Evolutionary conservation across 2,797 vertebrate species (phyloP).

Genomic region (Tangara arthus): DNA sequence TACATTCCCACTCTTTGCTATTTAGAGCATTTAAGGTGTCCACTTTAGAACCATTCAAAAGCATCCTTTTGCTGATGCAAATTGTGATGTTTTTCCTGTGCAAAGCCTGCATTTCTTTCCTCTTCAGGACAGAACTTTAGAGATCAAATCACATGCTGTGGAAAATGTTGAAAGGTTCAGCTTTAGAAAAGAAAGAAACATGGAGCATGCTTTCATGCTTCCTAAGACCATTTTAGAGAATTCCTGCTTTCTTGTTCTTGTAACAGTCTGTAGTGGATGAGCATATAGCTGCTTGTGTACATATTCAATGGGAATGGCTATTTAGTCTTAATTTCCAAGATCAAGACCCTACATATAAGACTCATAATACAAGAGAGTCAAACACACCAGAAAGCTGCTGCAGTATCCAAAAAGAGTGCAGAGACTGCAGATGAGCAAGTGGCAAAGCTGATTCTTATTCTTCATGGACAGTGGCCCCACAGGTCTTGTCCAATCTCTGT

Average conservation of each 20-base stretch:
- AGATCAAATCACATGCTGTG: accelerated
- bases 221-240: not conserved
- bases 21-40: not conserved
- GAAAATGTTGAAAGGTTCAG: not conserved
- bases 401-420: accelerated
- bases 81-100: not conserved
- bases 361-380: not conserved
- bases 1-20: not conserved
- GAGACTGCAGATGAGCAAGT: not conserved
- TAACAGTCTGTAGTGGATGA: not conserved
- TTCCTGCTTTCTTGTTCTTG: not conserved
- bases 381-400: not conserved
- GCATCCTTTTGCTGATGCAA: not conserved
- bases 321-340: not conserved
- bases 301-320: not conserved
- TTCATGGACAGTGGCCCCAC: not conserved
- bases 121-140: not conserved
- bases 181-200: not conserved
- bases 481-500: not conserved
- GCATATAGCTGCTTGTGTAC: not conserved
- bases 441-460: not conserved
- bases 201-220: not conserved
- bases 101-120: not conserved
- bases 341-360: not conserved
- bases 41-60: not conserved